A percentile compares a stretch with the other conserved stretches of the same genome.
phyloP scores from a whole-genome alignment of 2,797 vertebrate species.

The Erethizon dorsatum region DNA sequence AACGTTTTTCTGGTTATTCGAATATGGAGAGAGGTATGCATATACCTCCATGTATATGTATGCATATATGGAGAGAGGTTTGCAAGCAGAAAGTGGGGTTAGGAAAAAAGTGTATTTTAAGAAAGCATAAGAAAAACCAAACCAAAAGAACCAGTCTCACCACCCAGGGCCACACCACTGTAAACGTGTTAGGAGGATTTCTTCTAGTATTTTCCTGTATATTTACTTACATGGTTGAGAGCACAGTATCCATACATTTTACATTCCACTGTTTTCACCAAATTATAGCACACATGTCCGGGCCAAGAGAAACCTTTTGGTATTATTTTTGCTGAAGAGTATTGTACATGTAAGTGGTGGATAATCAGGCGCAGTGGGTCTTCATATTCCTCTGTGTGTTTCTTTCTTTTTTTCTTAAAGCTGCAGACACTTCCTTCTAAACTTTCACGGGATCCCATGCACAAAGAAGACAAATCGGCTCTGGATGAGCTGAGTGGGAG shows the following conservation, averaged over 20 bases:
- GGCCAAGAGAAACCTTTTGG: neutral
- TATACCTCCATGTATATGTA: no score
- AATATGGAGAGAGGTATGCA: neutral
- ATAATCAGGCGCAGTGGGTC: neutral
- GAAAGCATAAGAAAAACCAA: neutral
- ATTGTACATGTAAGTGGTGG: rapidly evolving
- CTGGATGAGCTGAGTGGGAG: neutral
- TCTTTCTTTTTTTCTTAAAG: neutral
- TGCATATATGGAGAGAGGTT: neutral
- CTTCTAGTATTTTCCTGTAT: neutral
- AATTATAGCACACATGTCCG: rapidly evolving
- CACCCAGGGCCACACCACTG: neutral
- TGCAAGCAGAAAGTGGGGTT: neutral
- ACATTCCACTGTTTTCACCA: neutral
- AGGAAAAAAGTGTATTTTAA: neutral
- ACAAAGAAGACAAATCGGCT: neutral
- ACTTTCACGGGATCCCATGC: neutral
- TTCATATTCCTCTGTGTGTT: neutral
- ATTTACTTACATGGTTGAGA: neutral
- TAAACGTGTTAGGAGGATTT: neutral
- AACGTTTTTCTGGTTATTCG: neutral
- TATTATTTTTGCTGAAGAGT: neutral
- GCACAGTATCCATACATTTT: neutral
- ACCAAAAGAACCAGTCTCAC: neutral
- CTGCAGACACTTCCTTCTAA: neutral